Base-by-base conservation (phyloP, 2,113 vertebrate genomes). In the Cettia cetti region DNA sequence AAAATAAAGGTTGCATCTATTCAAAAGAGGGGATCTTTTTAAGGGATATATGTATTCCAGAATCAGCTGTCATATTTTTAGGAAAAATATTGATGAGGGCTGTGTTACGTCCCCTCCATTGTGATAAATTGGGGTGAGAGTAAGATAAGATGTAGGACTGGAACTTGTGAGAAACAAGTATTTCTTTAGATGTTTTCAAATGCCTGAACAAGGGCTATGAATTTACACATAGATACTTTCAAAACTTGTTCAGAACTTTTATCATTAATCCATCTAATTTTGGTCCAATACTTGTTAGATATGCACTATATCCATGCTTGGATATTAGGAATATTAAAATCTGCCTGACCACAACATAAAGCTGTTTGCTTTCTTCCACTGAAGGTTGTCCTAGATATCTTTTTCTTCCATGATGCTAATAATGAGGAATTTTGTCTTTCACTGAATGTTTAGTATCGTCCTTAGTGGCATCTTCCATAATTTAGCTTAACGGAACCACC, bases 161-260 rank as follows among this genome's bases (percentile, higher is more conserved):
- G 44, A 75, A 47, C 19, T 63, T 78, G 33, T 11, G 44, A 78
- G 3, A 71, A 40, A 2, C 5, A 18, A 9, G 60, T 47, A 26
- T 64, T 90, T 74, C 27, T 79, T 86, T 35, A 40, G 10, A 11
- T 79, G 10, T 49, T 96, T 92, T 78, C 39, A 84, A 83, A 70
- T 39, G 11, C 17, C 35, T 56, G 33, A 81, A 63, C 5, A 30
- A 47, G 71, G 9, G 7, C 4, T 59, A 37, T 39, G 27, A 64
- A 75, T 81, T 89, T 91, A 39, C 27, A 47, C 26, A 66, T 2
- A 81, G 37, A 44, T 57, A 37, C 13, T 54, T 68, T 28, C 12
- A 78, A 75, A 84, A 66, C 3, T 39, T 59, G 42, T 7, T 59
- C 2, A 9, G 33, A 78, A 52, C 15, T 63, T 74, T n/a, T 47